phyloP scores from a whole-genome alignment of 2,797 vertebrate species.

The Emydoidea blandingii region DNA sequence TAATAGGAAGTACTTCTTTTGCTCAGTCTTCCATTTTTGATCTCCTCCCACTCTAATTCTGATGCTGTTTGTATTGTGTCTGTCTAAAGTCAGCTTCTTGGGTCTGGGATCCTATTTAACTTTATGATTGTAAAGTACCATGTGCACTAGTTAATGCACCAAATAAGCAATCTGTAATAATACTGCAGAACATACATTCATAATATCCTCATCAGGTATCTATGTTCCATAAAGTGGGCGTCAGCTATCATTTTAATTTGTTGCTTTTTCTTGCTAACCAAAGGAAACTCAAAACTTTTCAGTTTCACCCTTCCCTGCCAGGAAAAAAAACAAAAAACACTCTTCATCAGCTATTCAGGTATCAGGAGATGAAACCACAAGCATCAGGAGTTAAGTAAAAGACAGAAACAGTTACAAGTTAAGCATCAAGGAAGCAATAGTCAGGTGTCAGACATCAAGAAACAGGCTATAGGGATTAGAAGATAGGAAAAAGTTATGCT shows the following conservation, averaged over 20 bases:
- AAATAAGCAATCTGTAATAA: background rate
- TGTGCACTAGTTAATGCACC: background rate
- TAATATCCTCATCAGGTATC: background rate
- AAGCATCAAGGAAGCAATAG: conserved; percentile 23
- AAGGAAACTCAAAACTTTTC: background rate
- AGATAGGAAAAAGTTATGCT: background rate
- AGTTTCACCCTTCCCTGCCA: background rate
- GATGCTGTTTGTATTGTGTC: background rate
- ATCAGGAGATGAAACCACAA: conserved; percentile 23
- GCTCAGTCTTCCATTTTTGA: background rate
- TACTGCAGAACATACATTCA: background rate
- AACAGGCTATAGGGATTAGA: background rate
- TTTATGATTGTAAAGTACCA: background rate
- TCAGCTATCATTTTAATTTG: background rate
- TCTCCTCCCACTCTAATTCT: background rate
- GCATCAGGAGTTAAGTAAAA: background rate
- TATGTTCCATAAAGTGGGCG: background rate
- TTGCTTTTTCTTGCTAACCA: background rate
- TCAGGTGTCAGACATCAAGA: conserved; percentile 26
- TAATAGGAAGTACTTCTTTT: background rate
- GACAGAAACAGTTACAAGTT: conserved; percentile 21
- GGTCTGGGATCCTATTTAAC: background rate
- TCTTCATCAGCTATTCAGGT: conserved; percentile 18
- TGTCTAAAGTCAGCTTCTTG: background rate
- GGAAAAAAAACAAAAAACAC: background rate